Conservation (phyloP, 1,140 invertebrate genomes). For the Aphaenogaster floridana region DNA sequence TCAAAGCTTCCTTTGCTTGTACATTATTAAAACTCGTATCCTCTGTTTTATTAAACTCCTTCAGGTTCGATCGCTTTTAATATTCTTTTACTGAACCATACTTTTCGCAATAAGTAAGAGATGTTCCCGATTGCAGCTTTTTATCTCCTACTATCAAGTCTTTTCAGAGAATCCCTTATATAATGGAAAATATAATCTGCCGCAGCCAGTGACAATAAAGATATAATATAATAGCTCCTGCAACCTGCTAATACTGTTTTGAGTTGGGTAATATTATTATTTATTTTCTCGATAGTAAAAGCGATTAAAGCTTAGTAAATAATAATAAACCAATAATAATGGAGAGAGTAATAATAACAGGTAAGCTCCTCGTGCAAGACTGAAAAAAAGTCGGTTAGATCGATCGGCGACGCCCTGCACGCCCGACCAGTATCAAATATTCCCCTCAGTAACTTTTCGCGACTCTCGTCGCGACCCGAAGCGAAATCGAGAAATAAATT, state of each 20-base stretch:
- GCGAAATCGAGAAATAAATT: constrained; percentile 55
- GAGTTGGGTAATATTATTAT: not conserved
- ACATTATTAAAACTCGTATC: constrained; percentile 1
- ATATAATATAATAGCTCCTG: not conserved
- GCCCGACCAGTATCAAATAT: constrained; percentile 18
- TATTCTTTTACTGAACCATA: not conserved
- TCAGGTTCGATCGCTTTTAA: not conserved
- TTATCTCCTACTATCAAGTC: not conserved
- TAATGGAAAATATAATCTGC: not conserved
- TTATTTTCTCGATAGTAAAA: not conserved
- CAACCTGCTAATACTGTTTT: not conserved
- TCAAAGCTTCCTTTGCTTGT: not conserved
- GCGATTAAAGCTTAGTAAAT: constrained; percentile 14
- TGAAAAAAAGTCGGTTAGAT: constrained; percentile 13
- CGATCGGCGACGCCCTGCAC: constrained; percentile 12
- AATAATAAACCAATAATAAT: constrained; percentile 3
- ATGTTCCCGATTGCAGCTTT: not conserved
- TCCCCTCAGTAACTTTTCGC: constrained; percentile 43
- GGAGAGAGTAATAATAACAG: not conserved
- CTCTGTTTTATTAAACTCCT: constrained; percentile 7
- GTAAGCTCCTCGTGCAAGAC: not conserved
- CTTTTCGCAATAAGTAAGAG: not conserved
- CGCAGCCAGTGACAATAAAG: not conserved
- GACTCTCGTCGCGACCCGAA: constrained; percentile 22
- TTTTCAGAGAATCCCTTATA: not conserved